These are phyloP conservation scores for Ferrisia virgata DNA, from an alignment of 2,888 invertebrate species.

Conservation along the genomic window DNA sequence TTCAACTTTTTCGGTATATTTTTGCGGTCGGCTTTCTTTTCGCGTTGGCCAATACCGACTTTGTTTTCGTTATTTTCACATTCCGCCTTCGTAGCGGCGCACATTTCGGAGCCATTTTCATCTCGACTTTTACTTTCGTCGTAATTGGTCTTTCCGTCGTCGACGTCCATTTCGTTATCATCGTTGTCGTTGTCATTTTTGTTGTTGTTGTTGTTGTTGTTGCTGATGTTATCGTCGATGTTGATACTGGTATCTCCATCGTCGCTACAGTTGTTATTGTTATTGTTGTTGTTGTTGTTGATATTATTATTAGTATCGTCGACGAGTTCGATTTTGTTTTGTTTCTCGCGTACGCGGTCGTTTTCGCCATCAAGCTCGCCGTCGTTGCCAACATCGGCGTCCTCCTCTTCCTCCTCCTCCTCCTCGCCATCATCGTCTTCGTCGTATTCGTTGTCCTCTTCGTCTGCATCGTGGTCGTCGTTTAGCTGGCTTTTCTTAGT, in stretches of 20 bases:
- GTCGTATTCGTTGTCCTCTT: constrained; percentile 25
- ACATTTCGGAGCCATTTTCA: constrained; percentile 49
- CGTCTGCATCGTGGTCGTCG: constrained; percentile 49
- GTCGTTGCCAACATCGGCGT: neutral
- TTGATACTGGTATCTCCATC: neutral
- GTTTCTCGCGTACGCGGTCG: neutral
- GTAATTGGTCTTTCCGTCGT: too few species aligned
- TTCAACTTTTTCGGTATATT: constrained; percentile 1
- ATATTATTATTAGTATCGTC: neutral
- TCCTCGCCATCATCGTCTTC: constrained; percentile 43
- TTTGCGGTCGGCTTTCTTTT: constrained; percentile 21
- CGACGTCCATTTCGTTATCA: neutral
- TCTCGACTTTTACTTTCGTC: too few species aligned
- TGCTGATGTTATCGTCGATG: neutral
- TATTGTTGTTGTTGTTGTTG: neutral
- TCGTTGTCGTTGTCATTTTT: constrained; percentile 21
- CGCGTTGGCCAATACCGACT: neutral
- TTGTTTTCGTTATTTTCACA: too few species aligned
- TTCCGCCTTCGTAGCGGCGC: too few species aligned
- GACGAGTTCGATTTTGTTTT: neutral
- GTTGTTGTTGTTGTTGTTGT: constrained; percentile 44
- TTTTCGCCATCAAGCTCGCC: neutral
- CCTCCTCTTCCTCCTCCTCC: neutral
- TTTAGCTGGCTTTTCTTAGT: neutral
- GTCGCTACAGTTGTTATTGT: constrained; percentile 49